Base-by-base conservation (phyloP, 2,888 invertebrate genomes). In the Bugulina stolonifera region DNA sequence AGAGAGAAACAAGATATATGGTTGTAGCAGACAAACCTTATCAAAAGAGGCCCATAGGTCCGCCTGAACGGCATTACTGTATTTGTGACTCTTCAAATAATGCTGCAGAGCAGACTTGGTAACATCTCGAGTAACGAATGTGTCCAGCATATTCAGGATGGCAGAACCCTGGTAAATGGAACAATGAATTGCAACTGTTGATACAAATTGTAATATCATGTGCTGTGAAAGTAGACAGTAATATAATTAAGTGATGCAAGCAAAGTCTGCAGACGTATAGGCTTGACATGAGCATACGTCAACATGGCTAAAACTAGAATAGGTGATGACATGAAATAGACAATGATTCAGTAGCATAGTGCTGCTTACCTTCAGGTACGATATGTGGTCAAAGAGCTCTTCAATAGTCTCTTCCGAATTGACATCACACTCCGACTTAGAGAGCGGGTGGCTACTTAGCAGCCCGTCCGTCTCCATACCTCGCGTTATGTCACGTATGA, bases 331-430 rank as follows among this genome's bases (percentile, higher is more conserved):
- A n/a, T n/a, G n/a, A n/a, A n/a, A n/a, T n/a, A n/a, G n/a, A n/a
- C n/a, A n/a, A n/a, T n/a, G n/a, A n/a, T n/a, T n/a, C n/a, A n/a
- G n/a, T n/a, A n/a, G n/a, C n/a, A n/a, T n/a, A n/a, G 18, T 43
- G 43, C 5, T 43, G 25, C 73, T 73, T 83, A 92, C 93, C 88
- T 96, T 96, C 75, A 89, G 90, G 80, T 97, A 97, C 0, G 94
- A 93, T 75, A 97, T 95, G 0, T 88, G 85, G 83, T 96, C 95
- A 81, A 96, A 96, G 73, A 94, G 90, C 76, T 93, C 91, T 0
- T 92, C 93, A 72, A 97, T 95, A 86, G 96, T 90, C 81, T 91
- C 91, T 0, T 95, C 94, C 75, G 92, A 91, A 35, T 88, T 87
- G 23, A 95, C 94, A 32, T 64, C 32, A 22, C 2, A 14, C 22